These are phyloP conservation scores for Crocodylus rhombifer DNA, from an alignment of 2,797 vertebrate species.

Conservation along the genomic window DNA sequence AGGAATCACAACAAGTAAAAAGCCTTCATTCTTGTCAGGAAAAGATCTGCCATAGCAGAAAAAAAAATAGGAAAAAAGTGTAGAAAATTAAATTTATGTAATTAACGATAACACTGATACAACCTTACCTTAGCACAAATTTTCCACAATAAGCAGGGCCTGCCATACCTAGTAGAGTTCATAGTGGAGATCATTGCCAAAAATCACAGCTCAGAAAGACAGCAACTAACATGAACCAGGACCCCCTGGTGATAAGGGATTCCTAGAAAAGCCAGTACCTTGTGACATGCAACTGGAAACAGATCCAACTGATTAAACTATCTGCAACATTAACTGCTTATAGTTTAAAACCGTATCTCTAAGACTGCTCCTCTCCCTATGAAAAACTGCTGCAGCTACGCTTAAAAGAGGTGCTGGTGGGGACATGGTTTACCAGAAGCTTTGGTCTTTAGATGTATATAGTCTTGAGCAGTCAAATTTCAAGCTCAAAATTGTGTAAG, in stretches of 20 bases:
- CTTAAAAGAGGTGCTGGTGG: neutral
- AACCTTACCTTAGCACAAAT: neutral
- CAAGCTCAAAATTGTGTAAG: neutral
- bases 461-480: neutral
- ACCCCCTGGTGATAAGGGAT: neutral
- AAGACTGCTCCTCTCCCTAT: too few species aligned
- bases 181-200: neutral
- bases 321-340: neutral
- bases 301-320: accelerated
- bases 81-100: neutral
- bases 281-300: neutral
- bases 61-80: neutral
- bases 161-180: neutral
- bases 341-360: neutral
- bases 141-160: neutral
- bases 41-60: neutral
- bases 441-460: neutral
- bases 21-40: neutral
- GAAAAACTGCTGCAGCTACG: too few species aligned
- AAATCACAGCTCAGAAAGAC: neutral
- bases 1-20: neutral
- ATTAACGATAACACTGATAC: neutral
- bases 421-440: neutral
- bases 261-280: neutral
- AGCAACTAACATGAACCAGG: neutral